phyloP scores from a whole-genome alignment of 2,888 invertebrate species.

The Diarsia rubi region DNA sequence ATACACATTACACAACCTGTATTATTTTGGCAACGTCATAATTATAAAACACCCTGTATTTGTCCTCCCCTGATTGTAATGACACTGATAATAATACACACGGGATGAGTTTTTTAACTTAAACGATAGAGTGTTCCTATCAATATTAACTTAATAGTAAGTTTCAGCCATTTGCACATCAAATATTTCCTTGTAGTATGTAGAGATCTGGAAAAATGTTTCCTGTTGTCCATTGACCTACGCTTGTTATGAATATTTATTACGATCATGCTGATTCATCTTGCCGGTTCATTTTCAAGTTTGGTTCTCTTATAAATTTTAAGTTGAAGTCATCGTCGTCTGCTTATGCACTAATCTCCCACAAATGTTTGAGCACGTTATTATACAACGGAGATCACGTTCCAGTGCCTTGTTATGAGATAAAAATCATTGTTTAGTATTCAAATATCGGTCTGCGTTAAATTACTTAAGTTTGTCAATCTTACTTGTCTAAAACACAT shows the following conservation, averaged over 20 bases:
- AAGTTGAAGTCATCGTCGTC: conserved; percentile 30
- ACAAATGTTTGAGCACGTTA: conserved; percentile 60
- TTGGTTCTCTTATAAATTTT: conserved; percentile 27
- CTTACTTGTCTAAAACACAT: conserved; percentile 42
- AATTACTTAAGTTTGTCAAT: conserved; percentile 41
- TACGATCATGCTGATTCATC: conserved; percentile 14
- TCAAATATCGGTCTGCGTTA: conserved; percentile 61
- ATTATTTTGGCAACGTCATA: neutral
- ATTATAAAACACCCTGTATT: neutral
- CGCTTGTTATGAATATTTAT: conserved; percentile 28
- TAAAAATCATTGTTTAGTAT: conserved; percentile 69
- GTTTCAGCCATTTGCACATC: neutral
- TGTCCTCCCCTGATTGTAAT: neutral
- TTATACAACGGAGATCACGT: conserved; percentile 68
- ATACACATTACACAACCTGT: neutral
- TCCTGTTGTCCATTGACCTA: neutral
- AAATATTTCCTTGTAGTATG: neutral
- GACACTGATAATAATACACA: neutral
- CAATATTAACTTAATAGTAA: conserved; percentile 10
- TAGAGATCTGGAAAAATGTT: neutral
- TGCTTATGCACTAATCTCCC: conserved; percentile 48
- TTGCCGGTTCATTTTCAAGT: conserved; percentile 15
- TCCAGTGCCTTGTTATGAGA: conserved; percentile 75
- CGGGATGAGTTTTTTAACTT: neutral
- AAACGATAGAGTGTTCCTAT: neutral